These are phyloP conservation scores for Amphilophus citrinellus DNA, from an alignment of 2,113 vertebrate species.

Conservation along the genomic window DNA sequence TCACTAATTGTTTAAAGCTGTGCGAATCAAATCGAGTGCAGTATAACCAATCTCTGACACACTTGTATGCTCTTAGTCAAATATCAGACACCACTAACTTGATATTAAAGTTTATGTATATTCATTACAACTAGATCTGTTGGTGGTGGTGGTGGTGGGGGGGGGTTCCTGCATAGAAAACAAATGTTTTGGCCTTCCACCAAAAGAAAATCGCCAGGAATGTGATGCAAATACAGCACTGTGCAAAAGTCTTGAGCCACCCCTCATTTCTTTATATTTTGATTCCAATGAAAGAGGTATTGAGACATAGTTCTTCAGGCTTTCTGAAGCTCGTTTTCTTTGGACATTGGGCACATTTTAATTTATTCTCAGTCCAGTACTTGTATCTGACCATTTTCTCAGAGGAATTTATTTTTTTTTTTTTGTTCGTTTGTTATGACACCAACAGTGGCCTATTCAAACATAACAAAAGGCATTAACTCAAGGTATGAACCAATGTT, in stretches of 20 bases:
- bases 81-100: neutral
- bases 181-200: neutral
- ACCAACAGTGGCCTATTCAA: neutral
- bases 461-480: neutral
- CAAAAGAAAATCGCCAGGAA: neutral
- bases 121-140: neutral
- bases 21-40: neutral
- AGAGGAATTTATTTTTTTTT: neutral
- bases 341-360: neutral
- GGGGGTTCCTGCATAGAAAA: neutral
- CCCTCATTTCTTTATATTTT: neutral
- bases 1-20: neutral
- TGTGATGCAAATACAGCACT: neutral
- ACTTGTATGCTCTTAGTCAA: neutral
- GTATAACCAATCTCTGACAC: neutral
- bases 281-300: too few species aligned
- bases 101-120: neutral
- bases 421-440: neutral
- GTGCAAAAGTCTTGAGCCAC: neutral
- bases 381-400: neutral
- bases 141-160: neutral
- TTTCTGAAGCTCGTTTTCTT: neutral
- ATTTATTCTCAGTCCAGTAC: neutral
- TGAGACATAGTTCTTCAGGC: rapidly evolving
- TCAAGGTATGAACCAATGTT: neutral